Evolutionary conservation across 92 coral and sea anemone species (phyloP).

Genomic region (Muricea muricata): DNA sequence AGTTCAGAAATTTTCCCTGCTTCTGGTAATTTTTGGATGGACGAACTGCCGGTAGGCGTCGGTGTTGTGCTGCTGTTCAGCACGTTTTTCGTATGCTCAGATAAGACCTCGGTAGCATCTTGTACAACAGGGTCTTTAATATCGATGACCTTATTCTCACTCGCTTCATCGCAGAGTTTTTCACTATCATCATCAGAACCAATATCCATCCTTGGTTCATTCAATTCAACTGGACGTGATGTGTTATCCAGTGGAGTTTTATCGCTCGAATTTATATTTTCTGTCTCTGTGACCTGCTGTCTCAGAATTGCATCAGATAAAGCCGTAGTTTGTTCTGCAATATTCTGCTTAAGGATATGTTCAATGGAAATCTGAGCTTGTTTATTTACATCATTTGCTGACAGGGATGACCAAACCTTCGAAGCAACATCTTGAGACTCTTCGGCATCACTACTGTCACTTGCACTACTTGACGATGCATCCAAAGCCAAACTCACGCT

Average conservation of each 20-base stretch:
- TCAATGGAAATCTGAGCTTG: neutral
- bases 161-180: neutral
- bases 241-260: neutral
- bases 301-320: neutral
- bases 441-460: slow-evolving; percentile 20
- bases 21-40: neutral
- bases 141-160: neutral
- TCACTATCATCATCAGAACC: neutral
- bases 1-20: neutral
- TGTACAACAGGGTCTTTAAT: neutral
- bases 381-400: neutral
- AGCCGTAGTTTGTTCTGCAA: neutral
- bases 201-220: neutral
- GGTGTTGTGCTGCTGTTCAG: neutral
- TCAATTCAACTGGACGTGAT: neutral
- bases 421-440: neutral
- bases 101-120: neutral
- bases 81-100: neutral
- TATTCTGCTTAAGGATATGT: neutral
- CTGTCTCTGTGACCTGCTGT: neutral
- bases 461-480: slow-evolving; percentile 15
- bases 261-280: neutral
- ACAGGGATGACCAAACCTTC: neutral
- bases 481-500: slow-evolving; percentile 20
- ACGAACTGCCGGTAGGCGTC: neutral